A percentile compares a stretch with the other conserved stretches of the same genome.
phyloP scores from a whole-genome alignment of 2,888 invertebrate genomes.

The Marronus borbonicus region DNA sequence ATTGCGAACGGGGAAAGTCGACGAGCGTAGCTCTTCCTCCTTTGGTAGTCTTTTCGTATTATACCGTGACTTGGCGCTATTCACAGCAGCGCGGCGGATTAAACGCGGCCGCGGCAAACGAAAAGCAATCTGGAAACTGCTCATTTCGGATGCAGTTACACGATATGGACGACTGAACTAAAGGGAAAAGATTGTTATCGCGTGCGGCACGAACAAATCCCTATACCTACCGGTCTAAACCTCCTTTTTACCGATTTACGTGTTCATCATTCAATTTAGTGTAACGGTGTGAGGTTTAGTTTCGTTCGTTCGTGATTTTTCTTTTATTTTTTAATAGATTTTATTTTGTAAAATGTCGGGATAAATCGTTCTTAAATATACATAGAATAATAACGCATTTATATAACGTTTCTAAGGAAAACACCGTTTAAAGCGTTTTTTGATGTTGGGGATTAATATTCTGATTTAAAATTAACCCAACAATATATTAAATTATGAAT shows the following conservation, averaged over 20 bases:
- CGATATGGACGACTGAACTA: constrained; percentile 59
- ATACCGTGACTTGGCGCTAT: constrained; percentile 58
- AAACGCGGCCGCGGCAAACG: constrained; percentile 51
- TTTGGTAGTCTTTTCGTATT: constrained; percentile 38
- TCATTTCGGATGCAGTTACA: constrained; percentile 64
- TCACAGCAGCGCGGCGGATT: constrained; percentile 53
- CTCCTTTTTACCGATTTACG: constrained; percentile 24
- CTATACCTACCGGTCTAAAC: constrained; percentile 18
- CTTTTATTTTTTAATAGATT: background rate
- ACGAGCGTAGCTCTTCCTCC: constrained; percentile 4
- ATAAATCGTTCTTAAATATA: background rate
- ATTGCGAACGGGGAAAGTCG: background rate
- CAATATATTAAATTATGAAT: too few species aligned
- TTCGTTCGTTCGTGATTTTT: background rate
- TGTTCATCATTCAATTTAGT: constrained; percentile 32
- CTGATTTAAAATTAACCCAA: too few species aligned
- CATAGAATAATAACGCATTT: too few species aligned
- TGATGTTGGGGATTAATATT: too few species aligned
- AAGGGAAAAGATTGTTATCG: constrained; percentile 59
- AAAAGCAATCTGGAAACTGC: constrained; percentile 61
- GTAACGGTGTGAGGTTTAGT: constrained; percentile 18
- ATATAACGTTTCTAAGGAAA: too few species aligned
- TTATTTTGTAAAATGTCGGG: background rate
- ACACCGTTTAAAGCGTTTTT: too few species aligned
- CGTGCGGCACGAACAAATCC: constrained; percentile 51